Conservation (phyloP, 2,113 vertebrate species). For the Ovis canadensis region DNA sequence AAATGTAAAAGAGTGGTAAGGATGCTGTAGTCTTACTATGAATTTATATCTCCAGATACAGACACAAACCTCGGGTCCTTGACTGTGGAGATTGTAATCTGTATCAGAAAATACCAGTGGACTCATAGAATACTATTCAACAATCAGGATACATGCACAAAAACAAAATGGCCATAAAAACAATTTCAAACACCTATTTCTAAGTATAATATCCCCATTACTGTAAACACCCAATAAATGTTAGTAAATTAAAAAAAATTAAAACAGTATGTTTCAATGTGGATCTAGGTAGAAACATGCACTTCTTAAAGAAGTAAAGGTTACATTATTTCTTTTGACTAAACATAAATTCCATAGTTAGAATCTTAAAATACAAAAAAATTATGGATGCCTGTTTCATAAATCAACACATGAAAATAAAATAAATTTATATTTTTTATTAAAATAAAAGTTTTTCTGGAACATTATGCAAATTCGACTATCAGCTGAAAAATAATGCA, state of each 20-base stretch:
- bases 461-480: not conserved
- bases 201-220: not conserved
- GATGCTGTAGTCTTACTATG: not conserved
- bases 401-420: not conserved
- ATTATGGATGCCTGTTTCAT: not conserved
- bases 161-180: not conserved
- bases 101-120: not conserved
- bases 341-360: not conserved
- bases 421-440: not conserved
- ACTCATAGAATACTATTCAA: not conserved
- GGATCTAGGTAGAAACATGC: not conserved
- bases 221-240: not conserved
- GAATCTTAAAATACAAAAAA: not conserved
- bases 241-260: not conserved
- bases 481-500: not conserved
- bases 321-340: not conserved
- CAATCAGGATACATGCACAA: not conserved
- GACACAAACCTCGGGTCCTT: fast-evolving
- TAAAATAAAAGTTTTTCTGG: not conserved
- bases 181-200: not conserved
- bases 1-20: not conserved
- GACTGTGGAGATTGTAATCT: not conserved
- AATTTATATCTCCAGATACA: not conserved
- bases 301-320: not conserved
- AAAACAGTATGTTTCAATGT: not conserved